Base-by-base conservation (phyloP, 1,140 invertebrate species). In the Eupristina koningsbergeri region DNA sequence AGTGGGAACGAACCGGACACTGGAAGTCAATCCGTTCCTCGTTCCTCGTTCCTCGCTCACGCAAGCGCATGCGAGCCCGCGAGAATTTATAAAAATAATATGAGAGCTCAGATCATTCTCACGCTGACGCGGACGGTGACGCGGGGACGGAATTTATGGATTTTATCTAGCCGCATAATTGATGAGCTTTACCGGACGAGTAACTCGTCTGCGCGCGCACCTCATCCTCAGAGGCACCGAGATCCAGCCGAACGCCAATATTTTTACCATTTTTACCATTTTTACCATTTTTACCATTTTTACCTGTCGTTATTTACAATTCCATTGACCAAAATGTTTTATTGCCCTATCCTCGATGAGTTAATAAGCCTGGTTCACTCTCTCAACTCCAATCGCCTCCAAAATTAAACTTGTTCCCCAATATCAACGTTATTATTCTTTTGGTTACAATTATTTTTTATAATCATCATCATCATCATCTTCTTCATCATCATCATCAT, bases 11-110 rank as follows among this genome's bases (percentile, higher is more conserved):
- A 84, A 84, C 29, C 39, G 22, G 61, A 31, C 41, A 53, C 81
- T 77, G 80, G 80, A 67, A 83, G 81, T 83, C 81, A 58, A 77
- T 69, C 81, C 34, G 3, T 13, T 3, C 3, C 22, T 22, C 53
- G 53, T 26, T 11, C 8, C 53, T 19, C 13, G 53, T 13, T 22
- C 22, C 13, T n/a, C 9, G 9, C 47, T 50, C 15, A 17, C 47
- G 9, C 47, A 29, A 26, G 47, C 31, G 47, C 31, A 19, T 64
- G 34, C 79, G 39, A 53, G 61, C 71, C 15, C 73, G 53, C 82
- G 64, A 79, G 82, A 79, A 79, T 79, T 84, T 84, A 84, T 84
- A 84, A 84, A 84, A 84, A 84, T 84, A 74, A 84, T 84, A 84
- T 80, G 76, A 84, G 82, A 53, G 36, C 67, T 58, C 67, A 50